Evolutionary conservation across 2,797 vertebrate species (phyloP).

Genomic region (Myripristis jacobus): DNA sequence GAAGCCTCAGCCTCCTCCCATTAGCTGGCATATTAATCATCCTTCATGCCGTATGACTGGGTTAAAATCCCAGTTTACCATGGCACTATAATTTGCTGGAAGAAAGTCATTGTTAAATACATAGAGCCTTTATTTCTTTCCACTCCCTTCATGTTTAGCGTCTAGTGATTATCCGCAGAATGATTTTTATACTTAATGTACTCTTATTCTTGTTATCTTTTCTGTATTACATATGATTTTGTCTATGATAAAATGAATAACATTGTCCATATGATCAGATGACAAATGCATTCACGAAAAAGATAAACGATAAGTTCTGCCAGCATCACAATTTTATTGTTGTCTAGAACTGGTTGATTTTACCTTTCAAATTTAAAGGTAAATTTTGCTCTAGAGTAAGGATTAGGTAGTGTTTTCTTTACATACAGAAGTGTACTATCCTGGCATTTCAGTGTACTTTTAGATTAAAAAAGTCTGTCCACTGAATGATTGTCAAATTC

Average conservation of each 20-base stretch:
- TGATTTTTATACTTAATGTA: constrained; percentile 2
- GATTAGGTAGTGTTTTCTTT: too few species aligned
- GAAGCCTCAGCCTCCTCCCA: constrained; percentile 59
- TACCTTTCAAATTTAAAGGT: too few species aligned
- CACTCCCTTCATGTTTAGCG: constrained; percentile 20
- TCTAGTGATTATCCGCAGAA: constrained; percentile 24
- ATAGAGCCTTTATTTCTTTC: constrained; percentile 16
- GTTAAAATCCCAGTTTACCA: constrained; percentile 48
- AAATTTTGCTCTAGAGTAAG: too few species aligned
- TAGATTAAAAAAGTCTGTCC: too few species aligned
- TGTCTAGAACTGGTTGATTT: constrained; percentile 22
- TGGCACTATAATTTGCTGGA: constrained; percentile 3
- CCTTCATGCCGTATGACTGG: constrained; percentile 52
- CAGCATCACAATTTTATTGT: constrained; percentile 13
- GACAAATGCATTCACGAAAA: too few species aligned
- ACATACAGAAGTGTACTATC: too few species aligned
- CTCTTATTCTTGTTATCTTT: background rate
- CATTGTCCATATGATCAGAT: too few species aligned
- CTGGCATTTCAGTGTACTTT: too few species aligned
- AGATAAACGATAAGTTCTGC: constrained; percentile 18
- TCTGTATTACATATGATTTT: too few species aligned
- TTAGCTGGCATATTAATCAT: constrained; percentile 81
- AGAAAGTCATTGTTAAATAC: background rate
- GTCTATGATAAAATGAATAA: too few species aligned
- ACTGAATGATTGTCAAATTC: too few species aligned